Evolutionary conservation across 35 echinoderm and acorn worm species (phyloP), one percentile per base, ranked within the genome.

Genomic region (Ptychodera flava): DNA sequence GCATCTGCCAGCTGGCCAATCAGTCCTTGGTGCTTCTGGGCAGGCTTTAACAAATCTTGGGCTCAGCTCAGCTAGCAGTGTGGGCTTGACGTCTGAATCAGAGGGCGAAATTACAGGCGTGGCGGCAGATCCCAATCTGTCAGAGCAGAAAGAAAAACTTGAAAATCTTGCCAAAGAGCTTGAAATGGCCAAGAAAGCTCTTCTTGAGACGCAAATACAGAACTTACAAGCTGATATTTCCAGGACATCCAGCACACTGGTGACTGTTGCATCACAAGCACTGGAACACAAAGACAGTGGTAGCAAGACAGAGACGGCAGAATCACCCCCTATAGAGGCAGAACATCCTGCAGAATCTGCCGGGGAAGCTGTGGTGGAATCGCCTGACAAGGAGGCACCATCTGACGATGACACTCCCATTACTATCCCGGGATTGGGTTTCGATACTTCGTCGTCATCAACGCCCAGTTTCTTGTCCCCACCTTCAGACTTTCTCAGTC

Each of bases 111-210:
- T 64, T 12, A 64, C 6, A 64, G 6, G 6, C 22, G 6, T 99
- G 77, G 86, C 85, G 35, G 88, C 82, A 0, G 90, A 99, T 29
- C 37, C 93, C 0, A 86, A 89, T 36, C 80, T 99, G 52, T 89
- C 92, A 0, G 96, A 99, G 34, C 96, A 99, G 80, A 92, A 99
- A 75, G 92, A 99, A 77, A 77, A 94, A 28, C 78, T 99, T 28
- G 90, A 94, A 29, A 84, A 90, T 33, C 93, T 99, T 76, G 94
- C 96, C 33, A 86, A 93, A 52, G 92, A 99, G 53, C 92, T 99
- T 29, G 96, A 99, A 79, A 90, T 94, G 31, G 96, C 96, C 33
- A 99, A 99, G 83, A 99, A 94, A 78, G 96, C 96, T 0, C 86
- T 99, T 22, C 86, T 99, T 52, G 96, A 99, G 79, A 79, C 91